A percentile compares a stretch with the other conserved stretches of the same genome.
phyloP scores from a whole-genome alignment of 2,113 vertebrate species.

The Toxostoma redivivum region DNA sequence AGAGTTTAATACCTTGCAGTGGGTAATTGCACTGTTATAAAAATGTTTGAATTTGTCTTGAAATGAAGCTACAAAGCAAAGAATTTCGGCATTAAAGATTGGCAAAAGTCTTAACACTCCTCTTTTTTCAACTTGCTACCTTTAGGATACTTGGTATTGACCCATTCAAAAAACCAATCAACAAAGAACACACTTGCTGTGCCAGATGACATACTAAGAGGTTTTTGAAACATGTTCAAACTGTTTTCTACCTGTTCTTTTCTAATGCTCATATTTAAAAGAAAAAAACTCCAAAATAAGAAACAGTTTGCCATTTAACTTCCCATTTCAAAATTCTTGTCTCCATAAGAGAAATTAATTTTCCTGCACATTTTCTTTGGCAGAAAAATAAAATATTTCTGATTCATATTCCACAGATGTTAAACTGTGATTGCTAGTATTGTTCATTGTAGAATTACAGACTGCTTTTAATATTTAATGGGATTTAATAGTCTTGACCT shows the following conservation, averaged over 20 bases:
- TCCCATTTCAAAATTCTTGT: not conserved
- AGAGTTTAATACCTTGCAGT: not conserved
- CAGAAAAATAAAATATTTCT: not conserved
- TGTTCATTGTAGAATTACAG: not conserved
- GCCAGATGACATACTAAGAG: not conserved
- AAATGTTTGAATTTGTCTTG: not conserved
- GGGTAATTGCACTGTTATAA: not conserved
- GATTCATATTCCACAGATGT: not conserved
- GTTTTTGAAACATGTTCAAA: not conserved
- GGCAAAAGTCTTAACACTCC: not conserved
- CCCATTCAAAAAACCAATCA: not conserved
- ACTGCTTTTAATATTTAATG: not conserved
- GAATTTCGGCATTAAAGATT: not conserved
- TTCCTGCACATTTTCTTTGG: not conserved
- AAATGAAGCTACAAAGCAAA: not conserved
- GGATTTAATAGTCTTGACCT: not conserved
- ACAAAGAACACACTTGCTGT: not conserved
- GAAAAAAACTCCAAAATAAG: not conserved
- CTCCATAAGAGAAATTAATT: not conserved
- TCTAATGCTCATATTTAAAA: not conserved
- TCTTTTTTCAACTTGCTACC: not conserved
- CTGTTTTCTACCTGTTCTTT: not conserved
- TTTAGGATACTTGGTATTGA: not conserved
- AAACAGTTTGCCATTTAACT: not conserved
- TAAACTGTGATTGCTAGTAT: not conserved